Conservation (phyloP, 2,797 vertebrate species). For the Cyprinodon diabolis region DNA sequence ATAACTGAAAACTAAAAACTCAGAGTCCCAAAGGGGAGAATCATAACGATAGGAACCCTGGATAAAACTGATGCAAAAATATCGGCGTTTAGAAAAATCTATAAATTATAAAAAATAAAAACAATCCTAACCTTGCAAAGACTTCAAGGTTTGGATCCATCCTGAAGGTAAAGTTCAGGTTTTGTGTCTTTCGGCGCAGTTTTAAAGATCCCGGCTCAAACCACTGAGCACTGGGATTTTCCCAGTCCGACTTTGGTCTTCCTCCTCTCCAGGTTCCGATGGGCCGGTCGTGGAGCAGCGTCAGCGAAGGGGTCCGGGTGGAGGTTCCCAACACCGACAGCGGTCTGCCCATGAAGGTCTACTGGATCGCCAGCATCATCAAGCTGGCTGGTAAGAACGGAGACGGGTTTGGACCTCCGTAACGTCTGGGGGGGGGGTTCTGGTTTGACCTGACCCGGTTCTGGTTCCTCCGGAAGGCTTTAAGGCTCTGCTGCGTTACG, state of each 20-base stretch:
- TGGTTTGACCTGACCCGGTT: not conserved
- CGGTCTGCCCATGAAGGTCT: slow-evolving; percentile 91
- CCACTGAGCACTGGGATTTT: no score
- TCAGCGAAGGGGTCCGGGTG: slow-evolving; percentile 89
- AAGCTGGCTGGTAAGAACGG: slow-evolving; percentile 88
- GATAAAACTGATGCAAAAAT: no score
- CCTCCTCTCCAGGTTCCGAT: slow-evolving; percentile 84
- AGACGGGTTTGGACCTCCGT: not conserved
- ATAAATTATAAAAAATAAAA: no score
- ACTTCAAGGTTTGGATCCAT: no score
- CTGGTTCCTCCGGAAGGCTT: slow-evolving; percentile 74
- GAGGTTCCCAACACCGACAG: slow-evolving; percentile 95
- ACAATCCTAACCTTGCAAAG: no score
- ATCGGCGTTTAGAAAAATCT: no score
- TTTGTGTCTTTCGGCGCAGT: not conserved
- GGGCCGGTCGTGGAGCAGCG: slow-evolving; percentile 88
- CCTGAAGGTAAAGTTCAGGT: not conserved
- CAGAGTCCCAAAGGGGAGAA: no score
- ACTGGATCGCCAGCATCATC: slow-evolving; percentile 95
- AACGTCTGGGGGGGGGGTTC: not conserved
- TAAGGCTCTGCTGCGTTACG: slow-evolving; percentile 88
- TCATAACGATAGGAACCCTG: no score
- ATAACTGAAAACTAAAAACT: no score
- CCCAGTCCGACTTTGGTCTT: not conserved
- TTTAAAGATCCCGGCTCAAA: not conserved